These are phyloP conservation scores for Fissipunctia ypsillon DNA, from an alignment of 2,888 invertebrate species.

Conservation along the genomic window DNA sequence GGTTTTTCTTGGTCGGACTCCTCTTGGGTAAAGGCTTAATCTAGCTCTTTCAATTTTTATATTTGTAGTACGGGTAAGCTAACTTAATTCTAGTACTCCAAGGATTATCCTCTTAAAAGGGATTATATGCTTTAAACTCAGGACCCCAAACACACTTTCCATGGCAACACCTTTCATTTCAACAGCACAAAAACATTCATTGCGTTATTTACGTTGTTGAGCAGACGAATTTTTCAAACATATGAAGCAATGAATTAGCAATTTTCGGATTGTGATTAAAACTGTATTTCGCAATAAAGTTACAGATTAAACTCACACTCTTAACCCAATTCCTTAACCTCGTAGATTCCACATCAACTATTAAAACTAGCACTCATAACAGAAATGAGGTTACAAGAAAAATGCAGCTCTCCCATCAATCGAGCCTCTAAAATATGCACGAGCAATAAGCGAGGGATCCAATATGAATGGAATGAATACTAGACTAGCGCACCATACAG, in stretches of 20 bases:
- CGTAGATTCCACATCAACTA: not conserved
- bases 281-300: not conserved
- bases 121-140: not conserved
- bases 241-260: not conserved
- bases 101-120: not conserved
- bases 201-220: not conserved
- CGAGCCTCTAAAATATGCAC: conserved; percentile 67
- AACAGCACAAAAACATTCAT: not conserved
- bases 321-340: not conserved
- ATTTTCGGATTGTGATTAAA: too few relatives aligned
- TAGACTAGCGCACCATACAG: conserved; percentile 33
- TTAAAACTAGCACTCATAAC: not conserved
- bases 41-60: too few relatives aligned
- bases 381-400: conserved; percentile 35
- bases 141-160: not conserved
- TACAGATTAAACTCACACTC: not conserved
- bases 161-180: not conserved
- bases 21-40: too few relatives aligned
- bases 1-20: too few relatives aligned
- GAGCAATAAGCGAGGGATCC: conserved; percentile 69
- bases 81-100: too few relatives aligned
- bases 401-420: conserved; percentile 54
- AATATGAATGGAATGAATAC: conserved; percentile 66
- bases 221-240: not conserved
- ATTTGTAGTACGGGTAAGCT: too few relatives aligned